Evolutionary conservation across 2,797 vertebrate species (phyloP).

Genomic region (Malacoraja senta): DNA sequence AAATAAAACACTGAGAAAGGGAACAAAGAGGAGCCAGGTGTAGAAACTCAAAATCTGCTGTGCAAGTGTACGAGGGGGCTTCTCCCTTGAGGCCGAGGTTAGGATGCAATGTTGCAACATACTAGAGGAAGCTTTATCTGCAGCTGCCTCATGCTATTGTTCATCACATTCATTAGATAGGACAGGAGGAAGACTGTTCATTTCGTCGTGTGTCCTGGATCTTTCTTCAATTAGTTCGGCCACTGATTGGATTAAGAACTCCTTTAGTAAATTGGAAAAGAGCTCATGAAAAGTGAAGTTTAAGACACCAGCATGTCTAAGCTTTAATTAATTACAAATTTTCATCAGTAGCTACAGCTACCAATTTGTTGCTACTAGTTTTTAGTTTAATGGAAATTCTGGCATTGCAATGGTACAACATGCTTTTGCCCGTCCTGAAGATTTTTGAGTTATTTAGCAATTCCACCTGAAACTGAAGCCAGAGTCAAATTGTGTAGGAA

Average conservation of each 20-base stretch:
- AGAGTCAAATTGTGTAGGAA: background rate
- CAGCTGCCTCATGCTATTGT: background rate
- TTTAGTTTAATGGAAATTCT: background rate
- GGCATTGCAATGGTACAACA: background rate
- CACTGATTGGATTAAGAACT: background rate
- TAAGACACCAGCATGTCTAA: background rate
- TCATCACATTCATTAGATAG: background rate
- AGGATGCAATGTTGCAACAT: background rate
- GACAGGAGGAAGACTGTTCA: background rate
- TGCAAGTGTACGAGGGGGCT: background rate
- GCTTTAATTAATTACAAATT: background rate
- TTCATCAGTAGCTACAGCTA: background rate
- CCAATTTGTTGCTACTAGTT: background rate
- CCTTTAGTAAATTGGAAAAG: background rate
- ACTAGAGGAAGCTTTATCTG: background rate
- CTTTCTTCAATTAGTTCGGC: background rate
- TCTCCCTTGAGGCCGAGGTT: background rate
- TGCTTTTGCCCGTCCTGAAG: background rate
- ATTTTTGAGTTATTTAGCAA: background rate
- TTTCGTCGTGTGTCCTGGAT: background rate
- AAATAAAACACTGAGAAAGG: background rate
- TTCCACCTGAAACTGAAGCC: too few species aligned
- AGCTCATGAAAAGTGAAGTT: background rate
- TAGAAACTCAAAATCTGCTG: background rate
- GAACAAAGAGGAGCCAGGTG: background rate